phyloP scores from a whole-genome alignment of 2,113 vertebrate genomes.

The Verasper variegatus region DNA sequence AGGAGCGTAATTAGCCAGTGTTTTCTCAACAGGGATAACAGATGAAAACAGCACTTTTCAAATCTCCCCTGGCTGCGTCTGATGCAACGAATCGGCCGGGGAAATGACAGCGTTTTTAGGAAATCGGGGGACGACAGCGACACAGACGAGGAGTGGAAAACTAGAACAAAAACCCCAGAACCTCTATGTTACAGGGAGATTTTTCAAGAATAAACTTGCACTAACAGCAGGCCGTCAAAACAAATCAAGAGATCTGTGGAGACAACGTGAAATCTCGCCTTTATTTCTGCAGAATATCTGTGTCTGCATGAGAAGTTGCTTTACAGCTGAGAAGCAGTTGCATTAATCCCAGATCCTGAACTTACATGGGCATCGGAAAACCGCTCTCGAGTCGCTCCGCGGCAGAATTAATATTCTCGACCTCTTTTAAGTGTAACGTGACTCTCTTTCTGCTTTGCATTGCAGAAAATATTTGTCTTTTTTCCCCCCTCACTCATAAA shows the following conservation, averaged over 20 bases:
- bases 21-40: conserved; percentile 50
- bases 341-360: conserved; percentile 25
- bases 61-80: conserved; percentile 43
- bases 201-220: too few species aligned
- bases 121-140: conserved; percentile 23
- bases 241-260: background rate
- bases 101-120: conserved; percentile 48
- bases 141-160: background rate
- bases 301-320: conserved; percentile 3
- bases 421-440: conserved; percentile 77
- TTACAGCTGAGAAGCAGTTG: conserved; percentile 1
- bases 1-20: conserved; percentile 70
- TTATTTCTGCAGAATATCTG: background rate
- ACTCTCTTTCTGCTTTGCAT: conserved; percentile 90
- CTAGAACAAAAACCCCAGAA: background rate
- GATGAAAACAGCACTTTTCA: conserved; percentile 46
- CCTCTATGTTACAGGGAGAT: too few species aligned
- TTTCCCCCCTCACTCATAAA: conserved; percentile 85
- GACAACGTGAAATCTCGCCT: background rate
- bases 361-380: conserved; percentile 9
- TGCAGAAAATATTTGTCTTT: conserved; percentile 93
- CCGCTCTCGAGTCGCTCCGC: conserved; percentile 16
- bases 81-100: conserved; percentile 43
- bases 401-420: conserved; percentile 71
- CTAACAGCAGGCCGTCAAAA: background rate